Percentiles rank a stretch among this genome's conserved stretches.
Evolutionary conservation across 1,140 invertebrate genomes (phyloP).

Genomic region (Drosophila pseudoobscura): DNA sequence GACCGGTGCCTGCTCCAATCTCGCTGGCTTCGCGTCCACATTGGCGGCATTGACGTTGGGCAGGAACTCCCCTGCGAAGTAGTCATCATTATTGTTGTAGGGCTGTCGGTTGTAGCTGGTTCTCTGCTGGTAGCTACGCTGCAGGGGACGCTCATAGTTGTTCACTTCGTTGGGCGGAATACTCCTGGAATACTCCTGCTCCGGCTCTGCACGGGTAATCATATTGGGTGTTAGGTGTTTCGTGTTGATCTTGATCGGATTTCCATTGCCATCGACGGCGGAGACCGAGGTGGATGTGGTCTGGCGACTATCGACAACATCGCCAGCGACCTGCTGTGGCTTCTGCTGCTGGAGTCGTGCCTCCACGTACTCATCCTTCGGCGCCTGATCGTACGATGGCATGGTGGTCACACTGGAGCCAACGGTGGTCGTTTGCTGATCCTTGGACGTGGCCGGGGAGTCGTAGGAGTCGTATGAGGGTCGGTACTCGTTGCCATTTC

Average conservation of each 20-base stretch:
- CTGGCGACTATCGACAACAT: slow-evolving; percentile 46
- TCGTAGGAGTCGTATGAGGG: slow-evolving; percentile 34
- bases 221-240: slow-evolving; percentile 61
- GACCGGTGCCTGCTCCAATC: slow-evolving; percentile 47
- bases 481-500: slow-evolving; percentile 56
- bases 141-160: slow-evolving; percentile 31
- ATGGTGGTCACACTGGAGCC: slow-evolving; percentile 74
- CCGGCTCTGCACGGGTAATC: slow-evolving; percentile 53
- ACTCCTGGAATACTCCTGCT: slow-evolving; percentile 50
- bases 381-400: slow-evolving; percentile 64
- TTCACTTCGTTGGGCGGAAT: slow-evolving; percentile 34
- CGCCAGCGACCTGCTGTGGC: slow-evolving; percentile 45
- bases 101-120: slow-evolving; percentile 55
- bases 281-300: slow-evolving; percentile 30
- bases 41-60: slow-evolving; percentile 59
- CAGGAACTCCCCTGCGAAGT: slow-evolving; percentile 68
- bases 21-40: slow-evolving; percentile 66
- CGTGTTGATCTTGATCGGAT: slow-evolving; percentile 59
- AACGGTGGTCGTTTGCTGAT: slow-evolving; percentile 62
- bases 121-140: slow-evolving; percentile 51
- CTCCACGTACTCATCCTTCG: slow-evolving; percentile 71
- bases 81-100: slow-evolving; percentile 65
- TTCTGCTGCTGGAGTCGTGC: slow-evolving; percentile 58
- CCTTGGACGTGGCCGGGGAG: slow-evolving; percentile 27
- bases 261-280: slow-evolving; percentile 59